Evolutionary conservation across 2,797 vertebrate genomes (phyloP).

Genomic region (Serranus cabrilla): DNA sequence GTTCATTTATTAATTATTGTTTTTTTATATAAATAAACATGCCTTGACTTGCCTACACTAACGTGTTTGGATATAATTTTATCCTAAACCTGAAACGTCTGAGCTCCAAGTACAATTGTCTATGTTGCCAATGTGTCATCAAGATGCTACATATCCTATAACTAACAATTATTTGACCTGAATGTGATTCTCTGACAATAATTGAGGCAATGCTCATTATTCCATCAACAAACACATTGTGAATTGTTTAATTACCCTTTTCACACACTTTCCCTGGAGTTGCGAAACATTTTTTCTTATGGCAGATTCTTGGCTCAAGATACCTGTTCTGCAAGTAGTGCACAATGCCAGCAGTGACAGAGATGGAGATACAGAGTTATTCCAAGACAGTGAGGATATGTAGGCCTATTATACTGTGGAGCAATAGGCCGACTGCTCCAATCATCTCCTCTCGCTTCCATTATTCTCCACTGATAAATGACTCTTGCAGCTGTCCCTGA

Average conservation of each 20-base stretch:
- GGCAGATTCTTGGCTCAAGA: constrained; percentile 63
- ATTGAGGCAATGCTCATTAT: constrained; percentile 40
- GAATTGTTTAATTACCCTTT: constrained; percentile 35
- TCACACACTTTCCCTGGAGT: constrained; percentile 22
- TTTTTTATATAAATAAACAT: too few species aligned
- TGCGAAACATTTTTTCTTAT: constrained; percentile 32
- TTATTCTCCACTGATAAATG: constrained; percentile 88
- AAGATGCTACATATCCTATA: constrained; percentile 8
- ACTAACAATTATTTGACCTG: constrained; percentile 9
- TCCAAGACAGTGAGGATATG: constrained; percentile 69
- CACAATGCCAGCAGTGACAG: constrained; percentile 62
- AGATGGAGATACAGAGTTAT: constrained; percentile 69
- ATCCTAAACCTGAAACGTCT: too few species aligned
- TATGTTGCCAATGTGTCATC: neutral
- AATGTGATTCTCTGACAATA: constrained; percentile 26
- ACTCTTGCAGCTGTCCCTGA: constrained; percentile 82
- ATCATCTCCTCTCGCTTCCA: constrained; percentile 85
- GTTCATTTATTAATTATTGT: too few species aligned
- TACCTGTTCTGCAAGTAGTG: constrained; percentile 69
- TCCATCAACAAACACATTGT: constrained; percentile 39
- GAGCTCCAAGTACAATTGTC: too few species aligned
- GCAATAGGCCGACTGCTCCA: constrained; percentile 73
- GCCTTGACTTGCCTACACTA: too few species aligned
- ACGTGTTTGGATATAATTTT: too few species aligned
- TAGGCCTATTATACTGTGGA: constrained; percentile 66